phyloP scores from a whole-genome alignment of 2,797 vertebrate genomes.

The Onychomys leucogaster region DNA sequence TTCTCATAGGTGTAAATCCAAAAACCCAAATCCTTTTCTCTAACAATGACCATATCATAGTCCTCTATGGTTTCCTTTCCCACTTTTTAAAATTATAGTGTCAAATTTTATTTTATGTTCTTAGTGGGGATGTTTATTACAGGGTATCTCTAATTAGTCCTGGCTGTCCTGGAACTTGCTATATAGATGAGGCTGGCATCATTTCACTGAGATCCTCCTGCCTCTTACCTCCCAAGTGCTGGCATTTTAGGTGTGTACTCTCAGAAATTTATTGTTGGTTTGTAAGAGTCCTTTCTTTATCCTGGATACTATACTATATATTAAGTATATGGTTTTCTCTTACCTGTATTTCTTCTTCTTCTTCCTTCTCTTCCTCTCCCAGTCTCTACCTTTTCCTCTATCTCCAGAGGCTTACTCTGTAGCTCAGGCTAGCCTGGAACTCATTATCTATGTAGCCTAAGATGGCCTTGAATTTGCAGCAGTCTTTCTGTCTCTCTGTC shows the following conservation, averaged over 20 bases:
- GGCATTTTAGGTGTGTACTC: not conserved
- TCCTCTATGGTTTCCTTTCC: not conserved
- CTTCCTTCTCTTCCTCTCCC: not conserved
- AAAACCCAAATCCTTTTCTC: not conserved
- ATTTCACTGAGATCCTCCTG: not conserved
- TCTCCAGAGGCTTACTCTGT: not conserved
- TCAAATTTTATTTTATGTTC: not conserved
- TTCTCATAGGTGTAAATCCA: not conserved
- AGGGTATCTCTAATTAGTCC: not conserved
- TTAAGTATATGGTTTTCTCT: not conserved
- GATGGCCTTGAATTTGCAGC: not conserved
- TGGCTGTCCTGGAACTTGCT: not conserved
- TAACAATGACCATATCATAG: not conserved
- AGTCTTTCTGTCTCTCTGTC: not conserved
- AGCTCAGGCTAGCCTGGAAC: not conserved
- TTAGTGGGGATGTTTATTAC: not conserved
- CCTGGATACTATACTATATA: not conserved
- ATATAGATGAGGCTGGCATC: not conserved
- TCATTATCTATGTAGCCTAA: not conserved
- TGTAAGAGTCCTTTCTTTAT: slow-evolving; percentile 37
- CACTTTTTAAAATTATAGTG: not conserved
- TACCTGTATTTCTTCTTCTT: not conserved
- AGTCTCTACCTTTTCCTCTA: not conserved
- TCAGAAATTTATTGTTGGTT: not conserved
- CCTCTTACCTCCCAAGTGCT: not conserved